These are phyloP conservation scores for Tetraneura akinire DNA, from an alignment of 1,140 invertebrate genomes.

Conservation along the genomic window DNA sequence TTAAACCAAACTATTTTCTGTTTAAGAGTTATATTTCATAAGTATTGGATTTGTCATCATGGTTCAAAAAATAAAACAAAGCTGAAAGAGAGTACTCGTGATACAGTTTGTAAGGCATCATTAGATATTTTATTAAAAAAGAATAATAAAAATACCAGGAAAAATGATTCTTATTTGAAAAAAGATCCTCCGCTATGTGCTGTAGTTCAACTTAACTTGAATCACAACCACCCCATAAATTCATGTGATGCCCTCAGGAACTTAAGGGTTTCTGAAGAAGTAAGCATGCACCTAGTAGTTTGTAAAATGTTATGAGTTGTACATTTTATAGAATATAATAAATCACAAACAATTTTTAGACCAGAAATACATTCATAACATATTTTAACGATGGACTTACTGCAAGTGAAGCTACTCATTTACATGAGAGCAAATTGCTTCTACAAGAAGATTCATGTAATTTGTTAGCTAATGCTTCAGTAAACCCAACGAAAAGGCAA, in stretches of 20 bases:
- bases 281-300: background rate
- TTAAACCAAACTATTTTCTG: background rate
- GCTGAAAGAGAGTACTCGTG: background rate
- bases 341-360: constrained; percentile 13
- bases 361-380: constrained; percentile 11
- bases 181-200: constrained; percentile 6
- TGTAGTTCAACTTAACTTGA: background rate
- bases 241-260: constrained; percentile 18
- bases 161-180: constrained; percentile 23
- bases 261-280: constrained; percentile 4
- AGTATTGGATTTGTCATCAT: constrained; percentile 23
- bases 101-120: background rate
- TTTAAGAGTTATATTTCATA: constrained; percentile 23
- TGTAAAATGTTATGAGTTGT: too few species aligned
- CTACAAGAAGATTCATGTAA: too few species aligned
- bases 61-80: constrained; percentile 19
- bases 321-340: background rate
- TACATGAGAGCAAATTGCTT: constrained; percentile 19
- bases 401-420: constrained; percentile 26
- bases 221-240: constrained; percentile 29
- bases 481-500: constrained; percentile 21
- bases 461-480: too few species aligned
- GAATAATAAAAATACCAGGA: constrained; percentile 1
- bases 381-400: constrained; percentile 24
- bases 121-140: constrained; percentile 21